Evolutionary conservation across 2,888 invertebrate species (phyloP).

Genomic region (Epinotia brunnichana): DNA sequence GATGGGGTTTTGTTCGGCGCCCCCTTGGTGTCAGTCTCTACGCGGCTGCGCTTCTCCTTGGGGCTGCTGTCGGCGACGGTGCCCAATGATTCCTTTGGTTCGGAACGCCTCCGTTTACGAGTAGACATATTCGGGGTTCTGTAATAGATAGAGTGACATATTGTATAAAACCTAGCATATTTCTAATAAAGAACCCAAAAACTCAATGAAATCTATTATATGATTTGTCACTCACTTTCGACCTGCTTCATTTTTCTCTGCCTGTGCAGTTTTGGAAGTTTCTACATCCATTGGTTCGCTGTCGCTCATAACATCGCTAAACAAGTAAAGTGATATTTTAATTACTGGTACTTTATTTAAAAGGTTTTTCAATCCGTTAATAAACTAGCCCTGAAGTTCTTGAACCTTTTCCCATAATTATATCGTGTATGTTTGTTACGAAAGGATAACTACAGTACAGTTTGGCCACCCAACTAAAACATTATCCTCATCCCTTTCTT

Average conservation of each 20-base stretch:
- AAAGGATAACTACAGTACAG: too few relatives aligned
- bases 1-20: slow-evolving; percentile 48
- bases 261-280: slow-evolving; percentile 5
- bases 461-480: too few relatives aligned
- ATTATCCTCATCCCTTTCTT: too few relatives aligned
- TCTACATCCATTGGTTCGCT: slow-evolving; percentile 14
- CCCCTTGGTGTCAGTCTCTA: slow-evolving; percentile 48
- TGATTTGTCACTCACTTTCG: slow-evolving; percentile 9
- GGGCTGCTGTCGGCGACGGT: slow-evolving; percentile 59
- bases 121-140: slow-evolving; percentile 51
- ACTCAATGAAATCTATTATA: not conserved
- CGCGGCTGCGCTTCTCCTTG: slow-evolving; percentile 59
- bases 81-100: slow-evolving; percentile 65
- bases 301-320: slow-evolving; percentile 15
- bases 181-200: not conserved
- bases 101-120: slow-evolving; percentile 72
- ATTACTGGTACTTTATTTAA: not conserved
- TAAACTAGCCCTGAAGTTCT: not conserved
- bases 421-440: too few relatives aligned
- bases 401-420: not conserved
- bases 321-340: slow-evolving; percentile 21
- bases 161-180: not conserved
- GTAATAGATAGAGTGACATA: slow-evolving; percentile 22
- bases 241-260: slow-evolving; percentile 8
- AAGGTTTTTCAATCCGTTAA: not conserved